Evolutionary conservation across 2,113 vertebrate species (phyloP), one percentile per base, ranked within the genome.

Genomic region (Spheniscus mendiculus): DNA sequence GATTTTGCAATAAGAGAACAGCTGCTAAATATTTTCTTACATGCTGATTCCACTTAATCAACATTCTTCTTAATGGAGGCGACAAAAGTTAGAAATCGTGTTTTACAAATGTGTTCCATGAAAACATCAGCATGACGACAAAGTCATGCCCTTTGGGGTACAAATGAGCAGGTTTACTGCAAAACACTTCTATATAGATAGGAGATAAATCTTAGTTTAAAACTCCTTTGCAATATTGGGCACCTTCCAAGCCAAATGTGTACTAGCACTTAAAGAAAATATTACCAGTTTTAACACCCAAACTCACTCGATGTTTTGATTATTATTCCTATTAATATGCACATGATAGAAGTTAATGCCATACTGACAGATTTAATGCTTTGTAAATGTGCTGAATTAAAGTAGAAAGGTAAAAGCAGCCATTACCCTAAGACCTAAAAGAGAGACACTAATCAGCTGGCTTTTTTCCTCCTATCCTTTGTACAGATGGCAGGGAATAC

Each of bases 361-460:
- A 90, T 95, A 85, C 66, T 96, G 97, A 93, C 96, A 97, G 97
- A 97, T 97, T 97, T 96, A 97, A 80, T 87, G 91, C 90, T 98
- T 97, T 97, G 93, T 96, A 96, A 98, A 98, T 97, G 96, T 94
- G 93, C 93, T 95, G 94, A 97, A 93, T 97, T 96, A 96, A 98
- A 97, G 80, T 76, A 91, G 89, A 97, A 97, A 98, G 94, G 97
- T 96, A 98, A 97, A 97, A 97, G 96, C 92, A 92, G 86, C 91
- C 76, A 91, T 97, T 93, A 90, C 89, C 91, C 94, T 89, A 74
- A 96, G 97, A 94, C 89, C 96, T 94, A 67, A 89, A 97, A 94
- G 93, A 91, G 88, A 96, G 38, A 95, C 92, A 90, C 96, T 90
- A 73, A 97, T 96, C 86, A 78, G 73, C 38, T 90, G 71, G 69